Base-by-base conservation (phyloP, 2,888 invertebrate genomes). In the Stegophylla sp. region DNA sequence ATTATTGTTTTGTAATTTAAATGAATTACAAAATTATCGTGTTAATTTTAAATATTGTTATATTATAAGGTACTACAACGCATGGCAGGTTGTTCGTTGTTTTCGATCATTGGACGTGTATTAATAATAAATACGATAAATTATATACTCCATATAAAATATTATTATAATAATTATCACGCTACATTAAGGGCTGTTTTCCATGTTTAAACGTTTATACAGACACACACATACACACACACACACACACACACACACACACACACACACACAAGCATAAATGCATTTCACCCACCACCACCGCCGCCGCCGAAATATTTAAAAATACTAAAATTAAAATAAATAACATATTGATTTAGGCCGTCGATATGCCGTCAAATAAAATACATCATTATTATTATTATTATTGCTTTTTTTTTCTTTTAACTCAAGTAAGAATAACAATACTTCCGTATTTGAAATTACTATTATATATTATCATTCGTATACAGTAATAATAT, bases 311-410 rank as follows among this genome's bases (percentile, higher is more conserved):
- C 56, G 4, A 43, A 20, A 17, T 26, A 72, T 72, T 43, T 23
- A 71, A n/a, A 45, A 45, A 10, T 20, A 48, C 15, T 17, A 51
- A 34, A 48, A n/a, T n/a, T 51, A 2, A 51, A 63, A 34, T n/a
- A n/a, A n/a, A n/a, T n/a, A n/a, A 63, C 10, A 73, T 51, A 64
- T 75, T 51, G 51, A 75, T 75, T 64, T 75, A 64, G 63, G 48
- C 51, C 63, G 51, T 64, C 51, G 20, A 63, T 63, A 51, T 17
- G 48, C 34, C 48, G 20, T 53, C 13, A 20, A 41, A 56, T 56
- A 28, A 69, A 23, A 66, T 34, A 63, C 0, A 7, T 7, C 17
- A 5, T 20, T 20, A 23, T 56, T 23, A 20, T 56, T 23, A 7
- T n/a, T 51, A 3, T 56, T 12, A 23, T 5, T n/a, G 12, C 13